A percentile compares a stretch with the other conserved stretches of the same genome.
phyloP scores from a whole-genome alignment of 2,888 invertebrate species.

The Darwinula stevensoni region DNA sequence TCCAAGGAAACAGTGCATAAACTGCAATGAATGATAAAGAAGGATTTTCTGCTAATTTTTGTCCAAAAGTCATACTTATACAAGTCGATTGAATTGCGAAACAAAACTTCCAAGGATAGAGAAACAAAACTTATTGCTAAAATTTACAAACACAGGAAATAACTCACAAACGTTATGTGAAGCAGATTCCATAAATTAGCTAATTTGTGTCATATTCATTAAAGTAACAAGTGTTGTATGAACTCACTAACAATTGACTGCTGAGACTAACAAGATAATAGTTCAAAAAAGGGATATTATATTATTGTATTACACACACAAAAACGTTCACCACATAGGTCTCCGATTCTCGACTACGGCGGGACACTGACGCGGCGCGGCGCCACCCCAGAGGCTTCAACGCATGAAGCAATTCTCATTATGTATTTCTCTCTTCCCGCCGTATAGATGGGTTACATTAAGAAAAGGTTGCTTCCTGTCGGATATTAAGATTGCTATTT shows the following conservation, averaged over 20 bases:
- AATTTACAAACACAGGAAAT: constrained; percentile 2
- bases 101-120: constrained; percentile 2
- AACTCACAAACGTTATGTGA: constrained; percentile 2
- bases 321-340: constrained; percentile 2
- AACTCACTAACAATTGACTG: constrained; percentile 2
- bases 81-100: constrained; percentile 2
- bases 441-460: constrained; percentile 2
- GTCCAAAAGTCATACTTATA: constrained; percentile 2
- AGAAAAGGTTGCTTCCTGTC: constrained; percentile 2
- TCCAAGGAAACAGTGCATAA: constrained; percentile 2
- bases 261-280: constrained; percentile 2
- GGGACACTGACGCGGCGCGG: constrained; percentile 2
- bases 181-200: constrained; percentile 2
- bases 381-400: constrained; percentile 2
- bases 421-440: constrained; percentile 2
- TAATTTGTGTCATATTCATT: constrained; percentile 2
- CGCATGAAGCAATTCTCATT: constrained; percentile 2
- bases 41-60: constrained; percentile 2
- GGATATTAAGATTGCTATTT: constrained; percentile 2
- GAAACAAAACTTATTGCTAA: constrained; percentile 2
- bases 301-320: constrained; percentile 2
- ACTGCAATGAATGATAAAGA: constrained; percentile 2
- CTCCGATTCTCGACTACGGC: constrained; percentile 2
- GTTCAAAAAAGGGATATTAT: constrained; percentile 2
- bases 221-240: constrained; percentile 2